Conservation (phyloP, 2,113 vertebrate genomes). For the Centrocercus urophasianus region DNA sequence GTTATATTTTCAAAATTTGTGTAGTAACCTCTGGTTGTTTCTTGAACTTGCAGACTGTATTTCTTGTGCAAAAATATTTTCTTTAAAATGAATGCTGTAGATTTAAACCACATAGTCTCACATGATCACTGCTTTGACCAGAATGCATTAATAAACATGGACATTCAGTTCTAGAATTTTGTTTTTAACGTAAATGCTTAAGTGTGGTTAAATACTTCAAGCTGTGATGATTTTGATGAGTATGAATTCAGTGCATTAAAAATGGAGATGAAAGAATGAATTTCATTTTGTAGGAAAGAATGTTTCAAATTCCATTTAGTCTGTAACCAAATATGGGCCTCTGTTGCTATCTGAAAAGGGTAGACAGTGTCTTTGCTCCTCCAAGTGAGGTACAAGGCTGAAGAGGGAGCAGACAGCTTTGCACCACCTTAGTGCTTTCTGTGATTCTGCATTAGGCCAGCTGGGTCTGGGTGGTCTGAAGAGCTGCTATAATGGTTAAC, state of each 20-base stretch:
- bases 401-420: not conserved
- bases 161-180: rapidly evolving
- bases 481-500: slow-evolving; percentile 19
- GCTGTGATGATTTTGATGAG: not conserved
- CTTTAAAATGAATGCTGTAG: not conserved
- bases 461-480: slow-evolving; percentile 52
- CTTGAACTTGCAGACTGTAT: not conserved
- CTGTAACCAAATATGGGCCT: slow-evolving; percentile 31
- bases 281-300: slow-evolving; percentile 18
- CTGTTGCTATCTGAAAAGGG: not conserved
- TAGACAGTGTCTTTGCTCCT: not conserved
- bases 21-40: not conserved
- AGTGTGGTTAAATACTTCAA: not conserved
- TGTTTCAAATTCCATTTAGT: slow-evolving; percentile 39
- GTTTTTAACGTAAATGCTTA: not conserved
- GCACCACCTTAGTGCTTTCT: not conserved
- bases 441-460: not conserved
- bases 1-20: not conserved
- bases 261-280: slow-evolving; percentile 20
- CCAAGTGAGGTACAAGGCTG: not conserved
- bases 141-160: not conserved
- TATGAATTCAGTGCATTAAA: not conserved
- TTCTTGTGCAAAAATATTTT: not conserved
- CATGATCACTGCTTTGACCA: not conserved
- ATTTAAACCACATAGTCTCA: not conserved